Percentiles rank a stretch among this genome's conserved stretches.
Evolutionary conservation across 2,113 vertebrate genomes (phyloP).

Genomic region (Microtus ochrogaster): DNA sequence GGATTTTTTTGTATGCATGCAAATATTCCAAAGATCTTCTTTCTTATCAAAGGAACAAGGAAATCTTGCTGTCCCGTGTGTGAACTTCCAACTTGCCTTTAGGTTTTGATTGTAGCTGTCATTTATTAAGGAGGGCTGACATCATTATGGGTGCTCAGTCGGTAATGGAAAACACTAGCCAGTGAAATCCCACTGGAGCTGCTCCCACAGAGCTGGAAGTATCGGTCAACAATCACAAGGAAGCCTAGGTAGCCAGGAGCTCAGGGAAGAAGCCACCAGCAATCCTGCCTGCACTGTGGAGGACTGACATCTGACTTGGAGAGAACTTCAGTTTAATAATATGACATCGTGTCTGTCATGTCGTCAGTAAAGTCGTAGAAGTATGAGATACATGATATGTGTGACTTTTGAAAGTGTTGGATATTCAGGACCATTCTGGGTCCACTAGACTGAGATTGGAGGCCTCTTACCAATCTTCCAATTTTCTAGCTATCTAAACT

Average conservation of each 20-base stretch:
- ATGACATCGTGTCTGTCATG: neutral
- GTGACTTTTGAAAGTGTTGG: neutral
- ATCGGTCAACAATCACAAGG: neutral
- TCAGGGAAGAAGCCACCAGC: too few species aligned
- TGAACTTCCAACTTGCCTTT: slow-evolving; percentile 25
- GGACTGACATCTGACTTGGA: neutral
- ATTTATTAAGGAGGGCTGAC: neutral
- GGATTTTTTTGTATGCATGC: slow-evolving; percentile 57
- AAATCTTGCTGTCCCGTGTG: neutral
- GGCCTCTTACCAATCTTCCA: neutral
- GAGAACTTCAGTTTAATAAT: neutral
- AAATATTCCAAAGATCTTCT: slow-evolving; percentile 26
- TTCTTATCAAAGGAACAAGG: neutral
- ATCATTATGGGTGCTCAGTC: neutral
- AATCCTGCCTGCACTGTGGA: neutral
- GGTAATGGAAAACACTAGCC: neutral
- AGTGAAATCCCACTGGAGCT: neutral
- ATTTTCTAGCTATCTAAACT: neutral
- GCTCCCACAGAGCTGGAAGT: neutral
- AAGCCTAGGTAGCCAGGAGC: neutral
- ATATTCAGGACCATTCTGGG: neutral
- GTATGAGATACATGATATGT: neutral
- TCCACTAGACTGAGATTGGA: neutral
- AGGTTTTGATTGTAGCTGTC: neutral
- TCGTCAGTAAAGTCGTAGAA: neutral